Percentiles rank a stretch among this genome's conserved stretches.
Conservation (phyloP, 2,113 vertebrate species). For the Hylia prasina region DNA sequence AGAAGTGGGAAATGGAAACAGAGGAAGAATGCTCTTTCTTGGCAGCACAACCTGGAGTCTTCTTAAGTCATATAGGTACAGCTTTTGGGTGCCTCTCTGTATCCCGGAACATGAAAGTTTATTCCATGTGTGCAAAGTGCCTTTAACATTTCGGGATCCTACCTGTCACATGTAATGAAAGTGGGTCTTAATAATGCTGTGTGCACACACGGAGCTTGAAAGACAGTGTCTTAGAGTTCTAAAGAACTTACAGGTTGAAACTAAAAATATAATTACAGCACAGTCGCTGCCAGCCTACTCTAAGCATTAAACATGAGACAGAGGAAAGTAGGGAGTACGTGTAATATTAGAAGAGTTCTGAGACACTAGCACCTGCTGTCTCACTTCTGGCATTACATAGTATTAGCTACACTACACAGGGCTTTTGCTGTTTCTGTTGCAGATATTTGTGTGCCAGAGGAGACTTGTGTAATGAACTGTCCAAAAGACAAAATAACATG, state of each 20-base stretch:
- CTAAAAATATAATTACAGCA: not conserved
- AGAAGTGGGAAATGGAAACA: not conserved
- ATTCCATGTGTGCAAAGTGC: not conserved
- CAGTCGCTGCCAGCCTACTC: not conserved
- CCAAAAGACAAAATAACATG: not conserved
- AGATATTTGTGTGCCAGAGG: not conserved
- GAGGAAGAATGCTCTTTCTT: not conserved
- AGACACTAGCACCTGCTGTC: not conserved
- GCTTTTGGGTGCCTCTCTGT: not conserved
- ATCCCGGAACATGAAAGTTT: not conserved
- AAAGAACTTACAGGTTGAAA: rapidly evolving
- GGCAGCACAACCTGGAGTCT: not conserved
- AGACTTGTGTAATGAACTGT: not conserved
- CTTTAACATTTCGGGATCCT: not conserved
- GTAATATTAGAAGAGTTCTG: not conserved
- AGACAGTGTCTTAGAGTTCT: not conserved
- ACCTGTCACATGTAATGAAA: not conserved
- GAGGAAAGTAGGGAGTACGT: not conserved
- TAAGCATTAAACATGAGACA: not conserved
- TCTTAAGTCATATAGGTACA: not conserved
- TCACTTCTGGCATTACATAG: not conserved
- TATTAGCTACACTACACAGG: not conserved
- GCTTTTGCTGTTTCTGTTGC: not conserved
- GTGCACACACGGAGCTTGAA: not conserved
- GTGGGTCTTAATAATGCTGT: not conserved